Evolutionary conservation across 2,113 vertebrate species (phyloP), one percentile per base, ranked within the genome.

Genomic region (Plectropomus leopardus): DNA sequence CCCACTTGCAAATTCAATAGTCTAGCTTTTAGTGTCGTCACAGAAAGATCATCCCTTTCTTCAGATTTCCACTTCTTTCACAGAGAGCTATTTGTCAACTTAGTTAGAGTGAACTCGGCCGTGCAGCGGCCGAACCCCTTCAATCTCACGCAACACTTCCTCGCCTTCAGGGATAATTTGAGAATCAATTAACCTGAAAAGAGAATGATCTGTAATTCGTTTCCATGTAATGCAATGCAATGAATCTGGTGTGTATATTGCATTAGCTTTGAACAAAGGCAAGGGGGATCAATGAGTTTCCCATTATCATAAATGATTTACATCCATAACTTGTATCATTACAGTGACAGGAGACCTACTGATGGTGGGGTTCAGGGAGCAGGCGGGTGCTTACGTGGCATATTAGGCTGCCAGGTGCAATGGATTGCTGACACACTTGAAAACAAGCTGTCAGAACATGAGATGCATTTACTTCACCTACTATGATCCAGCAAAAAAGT

Each of bases 291-390:
- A 80, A 93, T 92, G 71, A 76, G 28, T 75, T 80, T 64, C 50
- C 82, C 74, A 78, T 90, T 92, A 91, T 84, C 55, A 77, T 87
- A 90, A 90, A 83, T 74, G 69, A 86, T 88, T 88, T 87, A 86
- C 72, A 80, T 88, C 77, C 77, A 86, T 89, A 91, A 85, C 58
- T 21, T 72, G 32, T 59, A 72, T 85, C 74, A 81, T 84, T 81
- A 76, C 42, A 45, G 77, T 75, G 74, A 81, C 53, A 72, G 82
- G 73, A 73, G 76, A 71, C 50, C 78, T 54, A 36, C 80, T 66
- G 51, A 69, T 78, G 80, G 55, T 45, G 66, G 36, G 47, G 58
- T 30, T 26, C 59, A 82, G 64, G 69, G 44, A 75, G 51, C 30
- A 36, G 14, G 73, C 70, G 6, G 9, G 44, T 79, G 86, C 80